These are phyloP conservation scores for Rhabdophis nuchalis DNA, from an alignment of 2,797 vertebrate genomes.

Conservation along the genomic window DNA sequence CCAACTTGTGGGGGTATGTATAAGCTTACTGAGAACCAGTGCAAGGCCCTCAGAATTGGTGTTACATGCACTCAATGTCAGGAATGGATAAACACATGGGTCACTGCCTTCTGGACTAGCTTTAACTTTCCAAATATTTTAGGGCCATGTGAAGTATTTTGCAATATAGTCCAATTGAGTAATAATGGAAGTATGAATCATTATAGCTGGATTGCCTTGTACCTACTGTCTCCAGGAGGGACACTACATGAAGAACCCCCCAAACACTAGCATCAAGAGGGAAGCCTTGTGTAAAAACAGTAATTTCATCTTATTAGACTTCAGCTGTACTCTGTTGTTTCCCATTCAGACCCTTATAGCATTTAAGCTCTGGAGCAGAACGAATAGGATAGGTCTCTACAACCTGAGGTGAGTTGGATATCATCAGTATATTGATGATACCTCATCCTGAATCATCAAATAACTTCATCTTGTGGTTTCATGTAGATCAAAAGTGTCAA, in stretches of 20 bases:
- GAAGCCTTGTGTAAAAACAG: neutral
- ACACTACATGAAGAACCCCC: neutral
- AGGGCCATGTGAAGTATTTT: neutral
- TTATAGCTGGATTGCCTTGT: neutral
- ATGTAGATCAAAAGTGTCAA: no score
- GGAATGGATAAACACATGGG: neutral
- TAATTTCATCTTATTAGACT: neutral
- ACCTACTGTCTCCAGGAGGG: neutral
- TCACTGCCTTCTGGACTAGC: neutral
- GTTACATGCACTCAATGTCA: neutral
- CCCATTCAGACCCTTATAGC: neutral
- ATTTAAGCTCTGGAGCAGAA: neutral
- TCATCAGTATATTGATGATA: neutral
- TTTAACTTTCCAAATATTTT: neutral
- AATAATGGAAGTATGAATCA: neutral
- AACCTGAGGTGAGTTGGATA: neutral
- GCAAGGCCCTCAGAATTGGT: neutral
- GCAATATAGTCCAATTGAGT: neutral
- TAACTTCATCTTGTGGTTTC: neutral
- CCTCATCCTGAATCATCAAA: neutral
- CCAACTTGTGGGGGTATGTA: neutral
- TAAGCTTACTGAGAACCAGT: neutral
- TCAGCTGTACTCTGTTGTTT: neutral
- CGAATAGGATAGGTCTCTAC: neutral
- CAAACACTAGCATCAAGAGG: neutral